phyloP scores from a whole-genome alignment of 2,113 vertebrate species.

The Noctilio leporinus region DNA sequence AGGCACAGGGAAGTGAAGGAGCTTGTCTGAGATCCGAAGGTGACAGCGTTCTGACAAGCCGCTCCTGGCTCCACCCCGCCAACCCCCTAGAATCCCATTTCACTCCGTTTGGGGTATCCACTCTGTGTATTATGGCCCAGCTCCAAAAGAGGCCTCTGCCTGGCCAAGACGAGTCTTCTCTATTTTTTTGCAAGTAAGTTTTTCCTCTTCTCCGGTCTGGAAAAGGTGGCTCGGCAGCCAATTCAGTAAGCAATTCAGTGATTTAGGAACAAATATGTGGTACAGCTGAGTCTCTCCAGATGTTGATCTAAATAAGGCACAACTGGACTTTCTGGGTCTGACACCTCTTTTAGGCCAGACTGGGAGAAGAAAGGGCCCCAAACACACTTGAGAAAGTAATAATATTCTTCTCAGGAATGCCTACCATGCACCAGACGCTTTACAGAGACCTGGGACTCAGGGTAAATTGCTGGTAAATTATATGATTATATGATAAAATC shows the following conservation, averaged over 20 bases:
- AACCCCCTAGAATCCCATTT: neutral
- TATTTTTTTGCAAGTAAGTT: slow-evolving; percentile 52
- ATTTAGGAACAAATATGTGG: slow-evolving; percentile 58
- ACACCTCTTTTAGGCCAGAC: neutral
- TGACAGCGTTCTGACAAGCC: neutral
- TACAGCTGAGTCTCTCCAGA: slow-evolving; percentile 46
- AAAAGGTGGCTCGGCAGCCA: slow-evolving; percentile 50
- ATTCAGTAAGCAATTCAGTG: slow-evolving; percentile 46
- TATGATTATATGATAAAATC: neutral
- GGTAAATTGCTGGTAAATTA: neutral
- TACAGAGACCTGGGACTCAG: neutral
- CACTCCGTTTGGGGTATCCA: neutral
- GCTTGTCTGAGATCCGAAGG: neutral
- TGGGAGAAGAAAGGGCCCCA: neutral
- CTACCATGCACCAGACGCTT: neutral
- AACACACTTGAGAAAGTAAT: neutral
- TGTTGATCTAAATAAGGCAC: slow-evolving; percentile 30
- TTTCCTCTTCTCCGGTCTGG: slow-evolving; percentile 63
- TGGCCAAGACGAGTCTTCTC: slow-evolving; percentile 33
- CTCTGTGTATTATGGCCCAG: neutral
- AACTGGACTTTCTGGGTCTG: neutral
- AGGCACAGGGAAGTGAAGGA: neutral
- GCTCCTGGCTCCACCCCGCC: neutral
- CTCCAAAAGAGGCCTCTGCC: slow-evolving; percentile 23
- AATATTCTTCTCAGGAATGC: neutral